phyloP scores from a whole-genome alignment of 2,888 invertebrate species.

The Hyposoter dolosus region DNA sequence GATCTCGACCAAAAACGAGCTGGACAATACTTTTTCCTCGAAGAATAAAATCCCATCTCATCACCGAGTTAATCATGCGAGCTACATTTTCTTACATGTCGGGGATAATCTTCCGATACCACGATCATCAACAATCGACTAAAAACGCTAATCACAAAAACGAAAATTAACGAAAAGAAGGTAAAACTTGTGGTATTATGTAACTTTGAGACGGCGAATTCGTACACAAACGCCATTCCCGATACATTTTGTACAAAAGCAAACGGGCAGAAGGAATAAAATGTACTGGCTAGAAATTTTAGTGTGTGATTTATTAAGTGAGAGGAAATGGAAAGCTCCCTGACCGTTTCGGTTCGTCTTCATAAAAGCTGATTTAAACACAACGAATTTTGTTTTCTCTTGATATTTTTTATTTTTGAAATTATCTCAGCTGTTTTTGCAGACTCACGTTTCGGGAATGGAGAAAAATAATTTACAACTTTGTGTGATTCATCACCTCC shows the following conservation, averaged over 20 bases:
- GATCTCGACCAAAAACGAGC: slow-evolving; percentile 98
- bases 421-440: too few relatives aligned
- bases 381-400: too few relatives aligned
- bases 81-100: slow-evolving; percentile 44
- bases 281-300: slow-evolving; percentile 10
- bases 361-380: background rate
- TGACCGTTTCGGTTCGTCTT: background rate
- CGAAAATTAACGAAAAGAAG: background rate
- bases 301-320: background rate
- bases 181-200: background rate
- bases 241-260: slow-evolving; percentile 12
- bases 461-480: background rate
- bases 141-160: background rate
- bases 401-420: too few relatives aligned
- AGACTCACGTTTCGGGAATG: background rate
- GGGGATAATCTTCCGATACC: background rate
- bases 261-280: background rate
- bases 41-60: slow-evolving; percentile 89
- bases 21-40: slow-evolving; percentile 99
- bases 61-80: background rate
- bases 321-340: background rate
- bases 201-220: background rate
- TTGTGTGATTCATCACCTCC: background rate
- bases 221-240: background rate
- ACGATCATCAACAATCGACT: background rate